Evolutionary conservation across 2,797 vertebrate species (phyloP), one percentile per base, ranked within the genome.

Genomic region (Falco berigora): DNA sequence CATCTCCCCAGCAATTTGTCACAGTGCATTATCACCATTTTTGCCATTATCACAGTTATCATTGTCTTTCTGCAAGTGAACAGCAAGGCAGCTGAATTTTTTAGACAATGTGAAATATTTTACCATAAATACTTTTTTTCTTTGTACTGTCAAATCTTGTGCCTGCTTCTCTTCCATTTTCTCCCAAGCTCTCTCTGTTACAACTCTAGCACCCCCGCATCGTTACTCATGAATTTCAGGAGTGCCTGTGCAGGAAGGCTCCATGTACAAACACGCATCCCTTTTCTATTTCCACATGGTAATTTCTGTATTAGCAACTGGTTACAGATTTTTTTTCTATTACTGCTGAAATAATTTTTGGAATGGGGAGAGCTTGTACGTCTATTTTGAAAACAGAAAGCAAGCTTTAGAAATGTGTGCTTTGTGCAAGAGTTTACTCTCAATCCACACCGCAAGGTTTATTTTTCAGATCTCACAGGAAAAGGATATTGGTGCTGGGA

Each of bases 61-160:
- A 17, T 67, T 79, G 40, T 74, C 56, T 85, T 86, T 94, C 90
- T 63, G 5, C 28, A 77, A 80, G 77, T 68, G 89, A 97, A 76
- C 92, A 95, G 83, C 8, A 4, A 83, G 44, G 52, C 53, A 88
- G 38, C 38, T 71, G 59, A 66, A 20, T 3, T 86, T 96, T 97
- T 94, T 79, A 95, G 17, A 47, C 49, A 92, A 89, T 85, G 79
- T 83, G 58, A 97, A 97, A 75, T 96, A 95, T 94, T 96, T 96
- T 94, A 64, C 47, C 46, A n/a, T 92, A 83, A 93, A 91, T 97
- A 58, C 58, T 30, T 94, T 86, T 86, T 93, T 95, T 90, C 46
- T 67, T 79, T 90, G 55, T 68, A 47, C 59, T 94, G 52, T 91
- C 71, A 96, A 47, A 73, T 47, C 34, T 56, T 44, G 5, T 5